phyloP scores from a whole-genome alignment of 1,140 invertebrate species.

The Drosophila carrolli region DNA sequence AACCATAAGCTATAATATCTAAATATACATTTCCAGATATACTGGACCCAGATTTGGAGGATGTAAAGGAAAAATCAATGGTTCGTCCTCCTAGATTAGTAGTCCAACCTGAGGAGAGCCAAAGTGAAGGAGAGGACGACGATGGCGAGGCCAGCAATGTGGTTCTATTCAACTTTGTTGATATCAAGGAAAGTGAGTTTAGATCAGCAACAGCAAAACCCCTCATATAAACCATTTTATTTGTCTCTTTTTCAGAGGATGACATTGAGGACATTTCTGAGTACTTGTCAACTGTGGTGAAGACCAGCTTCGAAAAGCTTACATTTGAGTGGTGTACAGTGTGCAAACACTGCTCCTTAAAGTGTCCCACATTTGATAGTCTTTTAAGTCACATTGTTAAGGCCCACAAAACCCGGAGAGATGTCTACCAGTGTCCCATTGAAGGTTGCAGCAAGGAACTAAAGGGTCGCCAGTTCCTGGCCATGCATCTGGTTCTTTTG shows the following conservation, averaged over 20 bases:
- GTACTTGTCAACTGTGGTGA: constrained; percentile 62
- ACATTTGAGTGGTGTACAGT: constrained; percentile 60
- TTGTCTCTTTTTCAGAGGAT: constrained; percentile 30
- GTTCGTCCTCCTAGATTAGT: background rate
- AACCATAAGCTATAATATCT: background rate
- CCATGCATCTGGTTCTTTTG: constrained; percentile 68
- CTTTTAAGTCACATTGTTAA: constrained; percentile 52
- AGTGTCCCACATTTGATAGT: constrained; percentile 51
- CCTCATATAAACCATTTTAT: background rate
- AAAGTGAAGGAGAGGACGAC: constrained; percentile 54
- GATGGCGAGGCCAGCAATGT: constrained; percentile 49
- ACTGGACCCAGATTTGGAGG: constrained; percentile 3
- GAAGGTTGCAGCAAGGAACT: constrained; percentile 47
- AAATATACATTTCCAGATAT: background rate
- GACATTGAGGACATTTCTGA: constrained; percentile 54
- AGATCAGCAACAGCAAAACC: background rate
- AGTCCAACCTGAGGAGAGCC: constrained; percentile 32
- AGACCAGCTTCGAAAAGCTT: constrained; percentile 66
- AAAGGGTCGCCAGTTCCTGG: constrained; percentile 40
- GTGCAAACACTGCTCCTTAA: constrained; percentile 50
- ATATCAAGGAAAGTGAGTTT: constrained; percentile 56
- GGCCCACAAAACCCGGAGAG: constrained; percentile 14
- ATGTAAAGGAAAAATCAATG: background rate
- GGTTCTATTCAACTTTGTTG: constrained; percentile 57
- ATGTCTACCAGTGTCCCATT: constrained; percentile 56